These are phyloP conservation scores for Leucopsar rothschildi DNA, from an alignment of 2,113 vertebrate species.

Conservation along the genomic window DNA sequence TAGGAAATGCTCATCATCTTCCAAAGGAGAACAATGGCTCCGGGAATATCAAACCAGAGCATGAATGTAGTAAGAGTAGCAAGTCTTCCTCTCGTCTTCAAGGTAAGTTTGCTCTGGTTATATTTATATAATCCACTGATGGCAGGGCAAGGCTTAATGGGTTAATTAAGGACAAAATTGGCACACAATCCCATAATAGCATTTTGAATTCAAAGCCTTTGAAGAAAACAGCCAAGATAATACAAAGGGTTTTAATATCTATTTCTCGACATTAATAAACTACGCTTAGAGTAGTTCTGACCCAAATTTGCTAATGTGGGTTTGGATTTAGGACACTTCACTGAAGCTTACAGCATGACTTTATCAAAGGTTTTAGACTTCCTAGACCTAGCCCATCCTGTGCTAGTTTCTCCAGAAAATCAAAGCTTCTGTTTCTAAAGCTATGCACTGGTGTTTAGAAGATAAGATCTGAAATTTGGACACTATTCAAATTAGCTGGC, in stretches of 20 bases:
- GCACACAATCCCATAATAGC: not conserved
- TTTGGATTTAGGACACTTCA: slow-evolving; percentile 3
- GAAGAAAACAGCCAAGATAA: not conserved
- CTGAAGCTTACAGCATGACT: not conserved
- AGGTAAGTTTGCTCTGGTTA: not conserved
- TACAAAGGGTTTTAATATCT: not conserved
- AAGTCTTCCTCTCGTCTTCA: not conserved
- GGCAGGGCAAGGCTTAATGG: not conserved
- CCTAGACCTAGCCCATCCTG: not conserved
- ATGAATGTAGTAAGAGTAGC: not conserved
- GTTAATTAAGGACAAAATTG: slow-evolving; percentile 11
- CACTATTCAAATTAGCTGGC: not conserved
- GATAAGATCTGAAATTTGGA: not conserved
- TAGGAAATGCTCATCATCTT: not conserved
- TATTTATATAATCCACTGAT: not conserved
- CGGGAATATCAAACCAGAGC: not conserved
- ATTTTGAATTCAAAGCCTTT: not conserved
- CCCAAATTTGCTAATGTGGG: slow-evolving; percentile 3
- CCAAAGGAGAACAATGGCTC: not conserved
- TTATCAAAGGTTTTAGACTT: not conserved
- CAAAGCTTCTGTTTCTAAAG: not conserved
- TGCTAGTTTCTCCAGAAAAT: not conserved
- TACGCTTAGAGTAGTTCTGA: not conserved
- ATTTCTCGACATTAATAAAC: not conserved
- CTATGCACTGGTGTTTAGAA: not conserved